phyloP scores from a whole-genome alignment of 2,888 invertebrate species.

The Apodemia mormo region DNA sequence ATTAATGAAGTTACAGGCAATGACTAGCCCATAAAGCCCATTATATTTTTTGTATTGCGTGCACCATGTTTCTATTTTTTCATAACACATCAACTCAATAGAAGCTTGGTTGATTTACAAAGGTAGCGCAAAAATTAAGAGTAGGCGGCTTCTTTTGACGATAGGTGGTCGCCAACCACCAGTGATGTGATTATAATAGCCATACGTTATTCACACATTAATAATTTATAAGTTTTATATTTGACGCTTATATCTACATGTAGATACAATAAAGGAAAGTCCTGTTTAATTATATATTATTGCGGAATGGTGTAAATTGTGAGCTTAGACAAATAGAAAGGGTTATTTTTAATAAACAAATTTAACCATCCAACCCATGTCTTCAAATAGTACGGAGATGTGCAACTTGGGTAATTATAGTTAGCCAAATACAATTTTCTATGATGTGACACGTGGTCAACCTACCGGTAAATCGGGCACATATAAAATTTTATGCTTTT shows the following conservation, averaged over 20 bases:
- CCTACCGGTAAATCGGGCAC: no score
- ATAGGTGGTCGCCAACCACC: constrained; percentile 71
- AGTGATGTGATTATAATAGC: constrained; percentile 80
- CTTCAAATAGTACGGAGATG: no score
- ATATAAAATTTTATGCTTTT: no score
- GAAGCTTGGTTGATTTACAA: constrained; percentile 59
- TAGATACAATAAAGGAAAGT: neutral
- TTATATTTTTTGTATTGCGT: constrained; percentile 17
- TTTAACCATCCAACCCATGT: no score
- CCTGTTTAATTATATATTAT: neutral
- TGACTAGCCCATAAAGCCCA: neutral
- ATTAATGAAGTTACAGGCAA: neutral
- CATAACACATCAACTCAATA: constrained; percentile 55
- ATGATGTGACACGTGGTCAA: no score
- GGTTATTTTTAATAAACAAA: no score
- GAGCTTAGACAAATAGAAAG: no score
- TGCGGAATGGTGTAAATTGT: no score
- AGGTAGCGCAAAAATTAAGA: constrained; percentile 73
- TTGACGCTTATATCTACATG: neutral
- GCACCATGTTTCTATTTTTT: constrained; percentile 38
- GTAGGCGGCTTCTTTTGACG: constrained; percentile 73
- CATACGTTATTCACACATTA: constrained; percentile 66
- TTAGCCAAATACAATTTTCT: no score
- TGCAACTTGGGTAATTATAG: no score
- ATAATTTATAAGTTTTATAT: constrained; percentile 45